phyloP scores from a whole-genome alignment of 1,140 invertebrate species.

The Thalassaphorura encarpata region DNA sequence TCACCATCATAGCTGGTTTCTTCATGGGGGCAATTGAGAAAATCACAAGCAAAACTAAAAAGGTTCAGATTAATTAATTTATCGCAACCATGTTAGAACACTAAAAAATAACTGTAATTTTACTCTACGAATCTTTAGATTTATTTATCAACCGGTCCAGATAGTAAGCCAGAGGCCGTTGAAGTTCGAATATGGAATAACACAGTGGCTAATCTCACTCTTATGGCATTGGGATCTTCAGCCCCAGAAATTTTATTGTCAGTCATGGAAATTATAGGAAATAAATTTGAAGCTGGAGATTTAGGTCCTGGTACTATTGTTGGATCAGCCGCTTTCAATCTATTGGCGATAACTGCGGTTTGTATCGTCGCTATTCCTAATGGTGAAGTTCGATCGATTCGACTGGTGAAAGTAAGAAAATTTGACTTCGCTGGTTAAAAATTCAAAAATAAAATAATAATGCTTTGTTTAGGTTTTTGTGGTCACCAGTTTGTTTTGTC shows the following conservation, averaged over 20 bases:
- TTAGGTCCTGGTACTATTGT: conserved; percentile 56
- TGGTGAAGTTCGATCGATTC: conserved; percentile 43
- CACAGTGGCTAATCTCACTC: conserved; percentile 56
- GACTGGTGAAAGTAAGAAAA: conserved; percentile 42
- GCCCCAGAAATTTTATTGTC: conserved; percentile 56
- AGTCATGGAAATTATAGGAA: conserved; percentile 50
- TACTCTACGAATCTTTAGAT: too few species aligned
- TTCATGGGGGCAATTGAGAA: conserved; percentile 55
- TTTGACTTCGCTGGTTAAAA: background rate
- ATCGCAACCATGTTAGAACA: conserved; percentile 4
- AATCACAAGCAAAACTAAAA: conserved; percentile 53
- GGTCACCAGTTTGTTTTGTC: conserved; percentile 46
- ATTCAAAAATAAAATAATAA: background rate
- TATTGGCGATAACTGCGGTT: conserved; percentile 49
- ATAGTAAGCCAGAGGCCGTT: conserved; percentile 33
- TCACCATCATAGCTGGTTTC: conserved; percentile 53
- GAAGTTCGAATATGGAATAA: conserved; percentile 49
- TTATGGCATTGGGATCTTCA: conserved; percentile 56
- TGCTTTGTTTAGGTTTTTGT: conserved; percentile 44
- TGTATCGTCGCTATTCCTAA: conserved; percentile 47
- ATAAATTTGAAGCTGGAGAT: conserved; percentile 45
- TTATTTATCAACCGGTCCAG: conserved; percentile 32
- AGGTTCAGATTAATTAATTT: conserved; percentile 35
- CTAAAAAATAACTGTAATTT: too few species aligned
- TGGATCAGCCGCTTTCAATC: conserved; percentile 56